These are phyloP conservation scores for Trogon surrucura DNA, from an alignment of 2,113 vertebrate genomes.

Conservation along the genomic window DNA sequence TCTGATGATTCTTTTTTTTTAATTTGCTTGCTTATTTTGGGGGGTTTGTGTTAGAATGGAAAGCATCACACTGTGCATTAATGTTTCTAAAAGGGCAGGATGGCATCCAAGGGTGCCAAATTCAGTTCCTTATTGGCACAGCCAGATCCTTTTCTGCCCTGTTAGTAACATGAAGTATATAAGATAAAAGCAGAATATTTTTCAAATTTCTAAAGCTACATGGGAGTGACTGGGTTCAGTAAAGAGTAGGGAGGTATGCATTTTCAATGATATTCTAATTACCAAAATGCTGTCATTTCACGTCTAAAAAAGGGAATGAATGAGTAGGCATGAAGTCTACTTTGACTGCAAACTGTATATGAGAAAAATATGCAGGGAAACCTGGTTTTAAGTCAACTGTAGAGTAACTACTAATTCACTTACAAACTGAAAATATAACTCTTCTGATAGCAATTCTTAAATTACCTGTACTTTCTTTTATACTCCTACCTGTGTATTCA, in stretches of 20 bases:
- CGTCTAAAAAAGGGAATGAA: background rate
- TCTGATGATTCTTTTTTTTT: background rate
- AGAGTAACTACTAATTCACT: background rate
- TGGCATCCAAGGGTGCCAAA: background rate
- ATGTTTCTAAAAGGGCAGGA: background rate
- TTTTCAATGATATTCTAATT: background rate
- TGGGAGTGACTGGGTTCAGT: background rate
- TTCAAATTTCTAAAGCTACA: background rate
- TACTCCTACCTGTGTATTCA: slow-evolving; percentile 93
- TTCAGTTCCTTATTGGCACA: background rate
- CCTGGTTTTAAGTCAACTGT: background rate
- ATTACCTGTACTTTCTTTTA: background rate
- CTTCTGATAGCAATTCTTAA: background rate
- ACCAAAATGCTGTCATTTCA: background rate
- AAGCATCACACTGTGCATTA: background rate
- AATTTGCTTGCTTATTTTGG: background rate
- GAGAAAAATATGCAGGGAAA: background rate
- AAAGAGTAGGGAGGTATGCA: background rate
- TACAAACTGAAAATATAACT: background rate
- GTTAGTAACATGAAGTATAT: background rate
- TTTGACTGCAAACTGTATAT: background rate
- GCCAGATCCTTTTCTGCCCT: background rate
- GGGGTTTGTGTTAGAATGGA: background rate
- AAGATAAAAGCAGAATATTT: background rate
- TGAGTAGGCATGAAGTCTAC: background rate